These are phyloP conservation scores for Clistopyga incitator DNA, from an alignment of 2,888 invertebrate genomes.

Conservation along the genomic window DNA sequence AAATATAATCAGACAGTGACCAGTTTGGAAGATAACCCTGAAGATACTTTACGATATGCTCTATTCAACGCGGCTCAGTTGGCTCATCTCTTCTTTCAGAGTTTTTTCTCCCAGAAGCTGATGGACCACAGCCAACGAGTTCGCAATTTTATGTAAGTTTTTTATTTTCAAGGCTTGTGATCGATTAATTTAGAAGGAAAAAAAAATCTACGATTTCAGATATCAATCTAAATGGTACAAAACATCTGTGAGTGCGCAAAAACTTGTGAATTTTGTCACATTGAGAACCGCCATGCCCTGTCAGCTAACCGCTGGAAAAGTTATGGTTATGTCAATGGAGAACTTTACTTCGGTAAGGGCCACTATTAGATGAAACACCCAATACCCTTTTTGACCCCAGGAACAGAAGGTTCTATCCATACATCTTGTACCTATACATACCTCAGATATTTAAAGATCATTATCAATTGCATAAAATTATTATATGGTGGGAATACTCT, in stretches of 20 bases:
- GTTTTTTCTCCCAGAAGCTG: slow-evolving; percentile 49
- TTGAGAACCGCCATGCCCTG: slow-evolving; percentile 24
- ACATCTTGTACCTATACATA: neutral
- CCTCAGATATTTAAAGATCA: neutral
- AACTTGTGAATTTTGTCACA: slow-evolving; percentile 5
- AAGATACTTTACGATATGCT: slow-evolving; percentile 50
- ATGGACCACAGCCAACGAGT: slow-evolving; percentile 56
- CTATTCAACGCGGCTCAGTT: slow-evolving; percentile 41
- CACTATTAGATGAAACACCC: neutral
- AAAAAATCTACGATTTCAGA: neutral
- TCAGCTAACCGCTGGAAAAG: slow-evolving; percentile 25
- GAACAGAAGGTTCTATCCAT: neutral
- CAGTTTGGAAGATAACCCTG: slow-evolving; percentile 12
- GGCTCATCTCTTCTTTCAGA: slow-evolving; percentile 50
- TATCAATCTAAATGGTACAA: slow-evolving; percentile 27
- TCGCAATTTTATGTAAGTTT: slow-evolving; percentile 47
- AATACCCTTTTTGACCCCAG: neutral
- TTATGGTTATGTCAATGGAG: slow-evolving; percentile 17
- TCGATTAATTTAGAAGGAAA: too few species aligned
- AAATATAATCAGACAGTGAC: slow-evolving; percentile 12
- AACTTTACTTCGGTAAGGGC: slow-evolving; percentile 12
- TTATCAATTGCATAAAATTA: too few species aligned
- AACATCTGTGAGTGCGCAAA: neutral
- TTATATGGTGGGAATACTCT: too few species aligned
- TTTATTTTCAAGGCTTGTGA: neutral